phyloP scores from a whole-genome alignment of 2,797 vertebrate species.

The Heliangelus exortis region DNA sequence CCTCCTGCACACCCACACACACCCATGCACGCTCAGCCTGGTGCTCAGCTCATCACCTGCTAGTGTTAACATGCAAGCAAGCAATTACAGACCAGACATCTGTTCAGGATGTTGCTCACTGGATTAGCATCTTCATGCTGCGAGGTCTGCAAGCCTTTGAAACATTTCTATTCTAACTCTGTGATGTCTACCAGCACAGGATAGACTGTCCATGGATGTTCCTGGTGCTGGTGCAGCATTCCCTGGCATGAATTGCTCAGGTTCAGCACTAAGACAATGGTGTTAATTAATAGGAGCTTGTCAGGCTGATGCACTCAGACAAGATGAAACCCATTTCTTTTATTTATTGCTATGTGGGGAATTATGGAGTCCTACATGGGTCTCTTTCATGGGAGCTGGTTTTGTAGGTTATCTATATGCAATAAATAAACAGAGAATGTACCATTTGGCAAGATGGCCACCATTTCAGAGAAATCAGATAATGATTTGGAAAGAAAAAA shows the following conservation, averaged over 20 bases:
- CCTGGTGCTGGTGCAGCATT: background rate
- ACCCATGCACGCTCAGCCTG: accelerated
- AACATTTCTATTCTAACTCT: background rate
- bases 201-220: background rate
- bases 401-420: background rate
- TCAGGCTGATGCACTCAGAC: background rate
- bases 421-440: background rate
- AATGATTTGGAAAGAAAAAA: background rate
- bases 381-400: background rate
- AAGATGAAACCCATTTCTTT: background rate
- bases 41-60: slow-evolving; percentile 16
- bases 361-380: background rate
- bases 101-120: slow-evolving; percentile 56
- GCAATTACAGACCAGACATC: slow-evolving; percentile 42
- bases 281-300: background rate
- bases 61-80: background rate
- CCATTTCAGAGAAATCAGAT: background rate
- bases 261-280: background rate
- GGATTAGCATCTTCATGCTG: background rate
- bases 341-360: background rate
- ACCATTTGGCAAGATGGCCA: background rate
- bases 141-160: slow-evolving; percentile 13
- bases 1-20: background rate
- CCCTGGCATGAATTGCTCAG: background rate
- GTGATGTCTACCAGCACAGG: background rate